Conservation (phyloP, 2,797 vertebrate species). For the Oreochromis grahami region DNA sequence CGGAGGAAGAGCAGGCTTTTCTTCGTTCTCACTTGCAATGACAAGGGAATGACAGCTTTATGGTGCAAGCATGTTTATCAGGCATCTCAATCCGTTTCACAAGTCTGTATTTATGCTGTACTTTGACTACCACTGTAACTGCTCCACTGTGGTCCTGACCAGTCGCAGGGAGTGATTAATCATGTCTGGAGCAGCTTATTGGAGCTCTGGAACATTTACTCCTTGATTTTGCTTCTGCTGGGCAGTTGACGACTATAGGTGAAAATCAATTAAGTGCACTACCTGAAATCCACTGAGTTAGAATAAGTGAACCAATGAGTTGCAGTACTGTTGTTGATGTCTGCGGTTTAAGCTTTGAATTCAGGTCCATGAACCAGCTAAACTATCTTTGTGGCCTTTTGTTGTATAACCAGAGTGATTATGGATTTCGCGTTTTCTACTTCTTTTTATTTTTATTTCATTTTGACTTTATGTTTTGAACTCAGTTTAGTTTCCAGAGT, state of each 20-base stretch:
- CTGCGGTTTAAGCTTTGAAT: background rate
- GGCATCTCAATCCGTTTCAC: conserved; percentile 27
- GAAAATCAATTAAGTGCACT: background rate
- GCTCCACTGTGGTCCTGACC: background rate
- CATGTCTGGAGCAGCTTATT: conserved; percentile 3
- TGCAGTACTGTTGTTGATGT: background rate
- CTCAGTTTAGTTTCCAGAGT: background rate
- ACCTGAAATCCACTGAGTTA: background rate
- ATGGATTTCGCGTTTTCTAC: background rate
- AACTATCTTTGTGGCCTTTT: background rate
- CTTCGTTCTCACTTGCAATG: conserved; percentile 6
- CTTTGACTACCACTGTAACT: background rate
- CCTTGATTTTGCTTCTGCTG: background rate
- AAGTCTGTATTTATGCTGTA: background rate
- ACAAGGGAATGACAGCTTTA: conserved; percentile 50
- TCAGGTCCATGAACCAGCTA: background rate
- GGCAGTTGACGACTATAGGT: background rate
- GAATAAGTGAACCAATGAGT: background rate
- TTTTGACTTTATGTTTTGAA: background rate
- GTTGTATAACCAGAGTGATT: background rate
- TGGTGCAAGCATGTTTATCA: conserved; percentile 44
- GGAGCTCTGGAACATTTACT: background rate
- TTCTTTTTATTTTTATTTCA: background rate
- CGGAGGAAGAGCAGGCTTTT: background rate
- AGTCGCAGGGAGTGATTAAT: background rate